These are phyloP conservation scores for Isotomurus palustris DNA, from an alignment of 2,888 invertebrate genomes.

Conservation along the genomic window DNA sequence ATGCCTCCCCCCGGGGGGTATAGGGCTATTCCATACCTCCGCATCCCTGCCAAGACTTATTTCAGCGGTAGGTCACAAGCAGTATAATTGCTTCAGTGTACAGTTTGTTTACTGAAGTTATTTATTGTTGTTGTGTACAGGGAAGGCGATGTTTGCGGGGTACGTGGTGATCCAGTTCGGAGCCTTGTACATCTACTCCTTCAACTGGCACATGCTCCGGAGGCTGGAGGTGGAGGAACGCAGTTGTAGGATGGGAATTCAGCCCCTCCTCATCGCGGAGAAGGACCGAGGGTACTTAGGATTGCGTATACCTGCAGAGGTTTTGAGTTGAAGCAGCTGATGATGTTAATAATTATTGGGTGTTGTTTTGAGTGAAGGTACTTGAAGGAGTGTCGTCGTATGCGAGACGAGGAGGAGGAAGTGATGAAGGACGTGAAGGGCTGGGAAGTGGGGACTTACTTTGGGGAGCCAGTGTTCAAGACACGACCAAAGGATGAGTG, in stretches of 20 bases:
- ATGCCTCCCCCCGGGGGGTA: constrained; percentile 92
- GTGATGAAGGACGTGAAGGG: constrained; percentile 85
- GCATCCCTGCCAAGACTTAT: constrained; percentile 67
- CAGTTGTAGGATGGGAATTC: constrained; percentile 69
- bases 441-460: constrained; percentile 87
- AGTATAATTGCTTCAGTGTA: not conserved
- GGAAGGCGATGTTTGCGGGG: constrained; percentile 45
- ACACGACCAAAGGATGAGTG: constrained; percentile 62
- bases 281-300: constrained; percentile 67
- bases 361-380: constrained; percentile 53
- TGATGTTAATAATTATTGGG: not conserved
- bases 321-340: too few species aligned
- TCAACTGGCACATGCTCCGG: constrained; percentile 56
- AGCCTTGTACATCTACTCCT: constrained; percentile 58
- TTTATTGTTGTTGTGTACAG: constrained; percentile 40
- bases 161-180: constrained; percentile 55
- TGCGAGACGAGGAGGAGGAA: constrained; percentile 76
- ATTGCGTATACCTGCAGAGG: too few species aligned
- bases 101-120: not conserved
- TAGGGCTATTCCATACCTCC: constrained; percentile 64
- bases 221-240: constrained; percentile 67
- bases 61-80: constrained; percentile 59
- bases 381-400: constrained; percentile 70
- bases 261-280: constrained; percentile 75
- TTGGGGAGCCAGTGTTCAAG: constrained; percentile 75